phyloP scores from a whole-genome alignment of 2,888 invertebrate genomes.

The Bombylius major region DNA sequence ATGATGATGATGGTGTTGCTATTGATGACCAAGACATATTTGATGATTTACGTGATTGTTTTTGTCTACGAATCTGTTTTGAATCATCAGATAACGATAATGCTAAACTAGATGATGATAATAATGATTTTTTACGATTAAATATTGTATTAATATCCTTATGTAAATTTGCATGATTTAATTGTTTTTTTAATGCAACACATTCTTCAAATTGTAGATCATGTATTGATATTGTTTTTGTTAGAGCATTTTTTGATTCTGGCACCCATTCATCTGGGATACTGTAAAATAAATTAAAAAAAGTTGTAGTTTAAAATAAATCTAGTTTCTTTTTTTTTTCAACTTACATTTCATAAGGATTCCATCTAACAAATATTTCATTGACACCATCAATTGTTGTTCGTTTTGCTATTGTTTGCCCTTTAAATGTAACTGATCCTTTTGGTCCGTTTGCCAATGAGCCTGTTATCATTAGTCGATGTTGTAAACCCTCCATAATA shows the following conservation, averaged over 20 bases:
- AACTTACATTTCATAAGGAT: slow-evolving; percentile 77
- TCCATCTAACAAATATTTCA: slow-evolving; percentile 70
- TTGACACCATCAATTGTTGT: slow-evolving; percentile 49
- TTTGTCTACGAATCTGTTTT: slow-evolving; percentile 13
- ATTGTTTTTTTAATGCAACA: slow-evolving; percentile 12
- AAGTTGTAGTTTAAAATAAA: not conserved
- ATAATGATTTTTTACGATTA: not conserved
- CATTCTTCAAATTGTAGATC: slow-evolving; percentile 12
- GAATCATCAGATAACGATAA: slow-evolving; percentile 26
- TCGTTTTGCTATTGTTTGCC: slow-evolving; percentile 54
- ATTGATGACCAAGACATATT: not conserved
- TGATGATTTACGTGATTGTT: not conserved
- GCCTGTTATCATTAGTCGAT: slow-evolving; percentile 57
- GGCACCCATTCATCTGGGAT: slow-evolving; percentile 78
- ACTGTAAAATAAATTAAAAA: slow-evolving; percentile 39
- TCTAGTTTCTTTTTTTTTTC: not conserved
- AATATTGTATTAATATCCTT: slow-evolving; percentile 10
- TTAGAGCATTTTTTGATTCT: slow-evolving; percentile 53
- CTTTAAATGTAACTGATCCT: slow-evolving; percentile 58
- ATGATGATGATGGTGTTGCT: too few relatives aligned
- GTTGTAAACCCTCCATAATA: slow-evolving; percentile 83
- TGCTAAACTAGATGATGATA: slow-evolving; percentile 16
- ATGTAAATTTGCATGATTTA: slow-evolving; percentile 7
- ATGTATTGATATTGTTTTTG: slow-evolving; percentile 46
- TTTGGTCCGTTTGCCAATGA: slow-evolving; percentile 50